Base-by-base conservation (phyloP, 2,888 invertebrate species). In the Oligia strigilis region DNA sequence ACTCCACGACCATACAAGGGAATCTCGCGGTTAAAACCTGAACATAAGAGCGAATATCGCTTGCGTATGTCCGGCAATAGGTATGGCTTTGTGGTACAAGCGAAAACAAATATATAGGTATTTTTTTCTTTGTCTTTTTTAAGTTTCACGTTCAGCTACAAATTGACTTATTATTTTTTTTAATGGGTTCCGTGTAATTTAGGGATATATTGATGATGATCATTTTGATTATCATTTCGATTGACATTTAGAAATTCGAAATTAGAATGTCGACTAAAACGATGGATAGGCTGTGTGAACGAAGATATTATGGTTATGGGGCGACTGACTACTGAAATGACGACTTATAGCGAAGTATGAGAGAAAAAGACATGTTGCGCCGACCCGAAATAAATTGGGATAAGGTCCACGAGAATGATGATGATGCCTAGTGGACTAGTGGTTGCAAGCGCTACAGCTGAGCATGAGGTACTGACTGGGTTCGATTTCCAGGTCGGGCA, bases 81-180 rank as follows among this genome's bases (percentile, higher is more conserved):
- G 93, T 93, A 92, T 93, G 91, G 90, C 85, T 73, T 93, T 94
- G 86, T 95, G 96, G 96, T 92, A 82, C 93, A 96, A 96, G 93
- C 85, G 84, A 85, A 90, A 91, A 90, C 91, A 87, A 92, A 89
- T 92, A 91, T 70, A 85, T 83, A 80, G 49, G 60, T 71, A 75
- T 72, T 80, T 71, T 36, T 85, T 86, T 86, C 77, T 83, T 77
- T 85, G 81, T 80, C 60, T 77, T 79, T 58, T 85, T 78, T 52
- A 70, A 70, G 36, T 75, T 75, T 49, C 55, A 29, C 62, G 40
- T 78, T 72, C 29, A 3, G 58, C 11, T 76, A 74, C 49, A 58
- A 77, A 75, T 67, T 19, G 65, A 69, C 43, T 70, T 69, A 78
- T 64, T 71, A 14, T 75, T 66, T 43, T 55, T 72, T 72, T 75